phyloP scores from a whole-genome alignment of 2,888 invertebrate species.

The Acleris laterana region DNA sequence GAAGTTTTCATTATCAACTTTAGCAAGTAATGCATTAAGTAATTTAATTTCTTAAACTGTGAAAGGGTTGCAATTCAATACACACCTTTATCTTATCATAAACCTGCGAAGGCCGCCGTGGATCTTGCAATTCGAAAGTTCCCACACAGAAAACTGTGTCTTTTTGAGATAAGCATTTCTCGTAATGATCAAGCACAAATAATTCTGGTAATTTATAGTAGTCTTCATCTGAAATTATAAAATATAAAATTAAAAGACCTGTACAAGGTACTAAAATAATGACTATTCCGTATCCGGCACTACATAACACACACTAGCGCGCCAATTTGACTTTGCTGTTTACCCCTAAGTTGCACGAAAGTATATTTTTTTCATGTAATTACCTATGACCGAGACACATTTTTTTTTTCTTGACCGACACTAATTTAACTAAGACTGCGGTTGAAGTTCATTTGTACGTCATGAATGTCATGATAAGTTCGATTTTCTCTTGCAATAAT shows the following conservation, averaged over 20 bases:
- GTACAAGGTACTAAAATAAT: neutral
- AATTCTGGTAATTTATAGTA: constrained; percentile 38
- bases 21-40: too few species aligned
- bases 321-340: too few species aligned
- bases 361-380: too few species aligned
- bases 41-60: neutral
- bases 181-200: constrained; percentile 36
- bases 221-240: constrained; percentile 33
- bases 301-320: too few species aligned
- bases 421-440: too few species aligned
- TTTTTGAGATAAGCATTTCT: constrained; percentile 37
- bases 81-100: constrained; percentile 33
- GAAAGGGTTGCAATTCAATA: neutral
- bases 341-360: too few species aligned
- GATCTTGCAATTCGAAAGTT: constrained; percentile 32
- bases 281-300: neutral
- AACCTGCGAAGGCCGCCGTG: constrained; percentile 10
- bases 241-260: neutral
- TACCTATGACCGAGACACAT: too few species aligned
- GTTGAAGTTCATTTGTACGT: too few species aligned
- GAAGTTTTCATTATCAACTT: neutral
- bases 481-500: too few species aligned
- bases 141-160: constrained; percentile 36
- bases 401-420: too few species aligned
- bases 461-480: too few species aligned